Base-by-base conservation (phyloP, 1,140 invertebrate species). In the Ceratosolen fusciceps region DNA sequence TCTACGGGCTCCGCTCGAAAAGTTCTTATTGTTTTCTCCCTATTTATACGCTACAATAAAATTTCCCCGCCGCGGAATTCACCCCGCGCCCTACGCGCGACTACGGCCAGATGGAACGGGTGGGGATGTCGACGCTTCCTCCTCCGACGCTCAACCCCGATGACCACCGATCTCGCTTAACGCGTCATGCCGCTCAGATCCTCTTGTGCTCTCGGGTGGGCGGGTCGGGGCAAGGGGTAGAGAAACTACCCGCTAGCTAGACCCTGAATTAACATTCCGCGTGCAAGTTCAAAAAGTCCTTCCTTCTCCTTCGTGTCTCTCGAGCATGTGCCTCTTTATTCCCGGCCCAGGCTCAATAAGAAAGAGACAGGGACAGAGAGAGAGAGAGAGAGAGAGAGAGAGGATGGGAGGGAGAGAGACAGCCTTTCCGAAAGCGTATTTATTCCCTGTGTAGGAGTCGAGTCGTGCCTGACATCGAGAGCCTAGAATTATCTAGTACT, bases 21-120 rank as follows among this genome's bases (percentile, higher is more conserved):
- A 75, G 65, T 67, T 67, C 60, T 75, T 75, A 75, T 75, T 67
- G 74, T 75, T 67, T 75, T 74, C 34, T 74, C 34, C 56, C 12
- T 74, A 58, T 47, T 31, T 71, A 71, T 47, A 14, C 19, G 68
- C 68, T n/a, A n/a, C 31, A 65, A 65, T 65, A 65, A 65, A 65
- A 65, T 37, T 47, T 52, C 60, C 37, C 31, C 31, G 34, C n/a
- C 60, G 16, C 21, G 60, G 19, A 34, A 31, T 65, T 65, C 37
- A 14, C 60, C 16, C 31, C 29, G 12, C 26, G 29, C 14, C n/a
- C n/a, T n/a, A 2, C 26, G 29, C 26, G n/a, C n/a, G 10, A 58
- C n/a, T 58, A 24, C 26, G n/a, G 29, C 10, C 21, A 34, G 58
- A 31, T 62, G 16, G 58, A 1, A 34, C 29, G 29, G 12, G 14